Base-by-base conservation (phyloP, 2,113 vertebrate species). In the Chloropsis cyanopogon region DNA sequence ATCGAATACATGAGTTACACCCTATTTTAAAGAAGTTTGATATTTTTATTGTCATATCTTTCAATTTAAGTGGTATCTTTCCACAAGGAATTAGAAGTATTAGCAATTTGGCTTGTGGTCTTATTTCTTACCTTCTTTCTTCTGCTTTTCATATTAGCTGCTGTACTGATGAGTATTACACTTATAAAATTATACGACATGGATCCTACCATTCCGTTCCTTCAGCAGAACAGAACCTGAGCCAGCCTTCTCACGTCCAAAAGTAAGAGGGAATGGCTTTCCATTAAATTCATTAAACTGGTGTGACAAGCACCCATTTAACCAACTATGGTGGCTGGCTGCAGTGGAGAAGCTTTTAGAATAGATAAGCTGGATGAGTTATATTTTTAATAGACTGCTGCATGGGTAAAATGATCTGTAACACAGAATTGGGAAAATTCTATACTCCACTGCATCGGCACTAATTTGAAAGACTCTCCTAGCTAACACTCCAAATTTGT, bases 241-340 rank as follows among this genome's bases (percentile, higher is more conserved):
- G 84, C 94, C 97, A 97, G 52, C 26, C 69, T 92, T 96, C 75
- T 94, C 90, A 85, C 49, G 35, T 89, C 87, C 78, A 92, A 95
- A 98, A 95, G 94, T 77, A 92, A 82, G 66, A 94, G 97, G 81
- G 94, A 93, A 93, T 81, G 85, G 78, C 44, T 95, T 96, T 88
- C 84, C 68, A 59, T 97, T 90, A 90, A 95, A 97, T 97, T 96
- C 91, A 82, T 97, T 93, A 94, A 94, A 86, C 50, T 84, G 85
- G 78, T 88, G 88, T 94, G 95, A 70, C 57, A 59, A 93, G 84
- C 87, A 85, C 82, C 91, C 95, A 90, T 96, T 96, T 97, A 96
- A 96, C 92, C 95, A 88, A 83, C 91, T 84, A 23, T 28, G 71
- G 63, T 75, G n/a, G 24, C 92, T 90, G 93, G 37, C 88, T 95